Base-by-base conservation (phyloP, 35 echinoderm and acorn worm genomes). In the Hemicentrotus pulcherrimus region DNA sequence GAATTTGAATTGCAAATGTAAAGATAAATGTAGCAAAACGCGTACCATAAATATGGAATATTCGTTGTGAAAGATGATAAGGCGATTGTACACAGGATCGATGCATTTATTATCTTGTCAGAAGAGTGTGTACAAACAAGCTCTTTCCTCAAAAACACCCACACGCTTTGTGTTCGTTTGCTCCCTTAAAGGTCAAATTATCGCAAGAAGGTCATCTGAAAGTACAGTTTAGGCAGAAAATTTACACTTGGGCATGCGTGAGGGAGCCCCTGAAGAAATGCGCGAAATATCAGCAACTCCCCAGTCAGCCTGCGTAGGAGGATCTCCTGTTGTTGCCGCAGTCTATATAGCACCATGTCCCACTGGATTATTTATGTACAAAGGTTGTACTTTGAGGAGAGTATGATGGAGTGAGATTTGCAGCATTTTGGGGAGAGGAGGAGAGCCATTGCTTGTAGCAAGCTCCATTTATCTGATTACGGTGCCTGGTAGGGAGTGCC, bases 251-350 rank as follows among this genome's bases (percentile, higher is more conserved):
- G 45, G 32, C 88, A 90, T 90, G 88, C 88, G 88, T 15, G 88
- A 90, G 88, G 88, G 32, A 90, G 88, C 88, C 88, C 88, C 88
- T 41, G 9, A 90, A 90, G 88, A 90, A 90, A 90, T 90, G 88
- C 19, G 31, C 31, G 88, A 90, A 90, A 47, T 90, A 33, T 90
- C 88, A 90, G 46, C 16, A 18, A 90, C 88, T 90, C 32, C 46
- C 32, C 46, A 24, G 46, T 47, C 33, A 19, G 88, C 46, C 2
- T 35, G 88, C 46, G 88, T 90, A 90, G 88, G 88, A 15, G 88
- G 32, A 47, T 47, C 88, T 90, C 65, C 65, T 78, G 22, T n/a
- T 18, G 65, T 78, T 78, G 65, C 65, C 65, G 22, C 65, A 78
- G 65, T 78, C 65, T 28, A 78, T 22, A 28, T 78, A 78, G 65